Conservation (phyloP, 2,113 vertebrate species). For the Larimichthys polyactis region DNA sequence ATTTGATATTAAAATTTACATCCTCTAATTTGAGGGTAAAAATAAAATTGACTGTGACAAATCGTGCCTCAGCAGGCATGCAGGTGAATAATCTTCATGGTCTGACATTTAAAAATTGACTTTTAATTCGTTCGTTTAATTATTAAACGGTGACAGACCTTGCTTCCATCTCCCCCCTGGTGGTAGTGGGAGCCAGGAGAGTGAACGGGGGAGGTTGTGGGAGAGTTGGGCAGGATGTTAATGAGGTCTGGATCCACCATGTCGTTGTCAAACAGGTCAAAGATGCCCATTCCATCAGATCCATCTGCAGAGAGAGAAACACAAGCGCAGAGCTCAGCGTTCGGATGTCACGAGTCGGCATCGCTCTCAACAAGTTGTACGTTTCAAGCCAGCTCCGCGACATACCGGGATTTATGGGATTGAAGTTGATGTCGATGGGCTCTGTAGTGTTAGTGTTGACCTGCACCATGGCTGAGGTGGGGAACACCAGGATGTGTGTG, state of each 20-base stretch:
- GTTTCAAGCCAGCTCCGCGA: background rate
- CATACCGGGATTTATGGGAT: slow-evolving; percentile 92
- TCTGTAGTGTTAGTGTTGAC: slow-evolving; percentile 94
- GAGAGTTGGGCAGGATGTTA: slow-evolving; percentile 96
- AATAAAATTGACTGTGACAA: background rate
- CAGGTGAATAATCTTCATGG: background rate
- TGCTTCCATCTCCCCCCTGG: slow-evolving; percentile 94
- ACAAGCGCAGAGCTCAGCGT: background rate
- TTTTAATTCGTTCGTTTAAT: background rate
- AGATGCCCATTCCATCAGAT: slow-evolving; percentile 93
- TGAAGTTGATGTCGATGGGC: slow-evolving; percentile 95
- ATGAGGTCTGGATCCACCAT: slow-evolving; percentile 96
- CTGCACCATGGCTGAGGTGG: slow-evolving; percentile 96
- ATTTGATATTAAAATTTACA: background rate
- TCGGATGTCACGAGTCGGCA: background rate
- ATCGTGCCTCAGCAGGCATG: too few relatives aligned
- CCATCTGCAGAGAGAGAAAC: slow-evolving; percentile 84
- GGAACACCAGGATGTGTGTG: slow-evolving; percentile 97
- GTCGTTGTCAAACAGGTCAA: slow-evolving; percentile 95
- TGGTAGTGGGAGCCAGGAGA: slow-evolving; percentile 96
- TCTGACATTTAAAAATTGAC: background rate
- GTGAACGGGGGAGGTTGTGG: slow-evolving; percentile 92
- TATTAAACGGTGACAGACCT: slow-evolving; percentile 82
- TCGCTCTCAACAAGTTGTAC: too few relatives aligned
- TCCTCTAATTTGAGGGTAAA: background rate